phyloP scores from a whole-genome alignment of 2,113 vertebrate species.

The Otocyon megalotis region DNA sequence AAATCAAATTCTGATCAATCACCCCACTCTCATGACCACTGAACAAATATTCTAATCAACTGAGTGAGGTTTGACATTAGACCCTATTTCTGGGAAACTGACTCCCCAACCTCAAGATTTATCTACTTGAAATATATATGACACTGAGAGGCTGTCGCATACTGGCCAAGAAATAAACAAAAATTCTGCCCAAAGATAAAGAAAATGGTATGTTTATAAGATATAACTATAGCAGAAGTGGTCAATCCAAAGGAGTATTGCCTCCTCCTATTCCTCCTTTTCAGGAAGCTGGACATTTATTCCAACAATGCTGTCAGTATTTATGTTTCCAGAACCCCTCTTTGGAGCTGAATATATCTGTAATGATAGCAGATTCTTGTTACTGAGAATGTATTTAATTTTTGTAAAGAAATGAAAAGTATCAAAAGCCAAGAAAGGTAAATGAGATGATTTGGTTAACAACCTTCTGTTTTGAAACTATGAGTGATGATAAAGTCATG shows the following conservation, averaged over 20 bases:
- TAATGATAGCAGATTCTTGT: neutral
- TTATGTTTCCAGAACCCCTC: neutral
- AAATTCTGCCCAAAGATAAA: neutral
- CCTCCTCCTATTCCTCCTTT: neutral
- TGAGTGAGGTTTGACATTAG: neutral
- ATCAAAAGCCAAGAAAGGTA: neutral
- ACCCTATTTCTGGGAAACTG: neutral
- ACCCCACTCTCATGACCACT: no score
- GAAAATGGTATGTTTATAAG: neutral
- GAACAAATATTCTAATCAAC: neutral
- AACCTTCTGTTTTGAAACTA: neutral
- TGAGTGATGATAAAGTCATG: neutral
- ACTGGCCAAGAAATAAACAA: neutral
- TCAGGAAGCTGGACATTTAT: neutral
- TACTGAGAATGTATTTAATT: neutral
- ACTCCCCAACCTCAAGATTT: neutral
- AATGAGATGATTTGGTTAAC: neutral
- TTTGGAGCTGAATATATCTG: neutral
- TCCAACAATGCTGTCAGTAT: rapidly evolving
- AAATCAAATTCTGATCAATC: neutral
- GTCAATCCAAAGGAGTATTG: no score
- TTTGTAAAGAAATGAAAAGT: neutral
- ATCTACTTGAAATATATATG: neutral
- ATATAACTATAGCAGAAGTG: no score
- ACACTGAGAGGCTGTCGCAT: neutral